Percentiles rank a stretch among this genome's conserved stretches.
phyloP scores from a whole-genome alignment of 2,888 invertebrate species.

The Hypomecis punctinalis region DNA sequence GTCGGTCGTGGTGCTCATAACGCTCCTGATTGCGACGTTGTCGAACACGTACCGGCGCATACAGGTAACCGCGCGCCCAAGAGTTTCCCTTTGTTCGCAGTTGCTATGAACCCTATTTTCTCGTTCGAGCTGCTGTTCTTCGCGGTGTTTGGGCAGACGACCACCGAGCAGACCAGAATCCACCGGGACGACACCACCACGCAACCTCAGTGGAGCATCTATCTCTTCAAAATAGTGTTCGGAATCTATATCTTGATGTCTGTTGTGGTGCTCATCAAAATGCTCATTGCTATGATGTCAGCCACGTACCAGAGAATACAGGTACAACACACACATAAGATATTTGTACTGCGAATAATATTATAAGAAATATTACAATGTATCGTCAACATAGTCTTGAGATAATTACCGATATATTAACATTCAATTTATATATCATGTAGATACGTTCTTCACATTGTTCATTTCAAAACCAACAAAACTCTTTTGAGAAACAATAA shows the following conservation, averaged over 20 bases:
- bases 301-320: constrained; percentile 99
- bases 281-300: constrained; percentile 99
- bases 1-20: constrained; percentile 98
- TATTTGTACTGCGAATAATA: background rate
- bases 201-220: constrained; percentile 93
- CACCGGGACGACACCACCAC: constrained; percentile 87
- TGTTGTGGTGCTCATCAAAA: constrained; percentile 99
- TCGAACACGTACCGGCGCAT: constrained; percentile 99
- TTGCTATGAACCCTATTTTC: constrained; percentile 95
- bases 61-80: constrained; percentile 90
- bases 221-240: constrained; percentile 94
- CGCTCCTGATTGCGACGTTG: constrained; percentile 99
- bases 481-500: no score
- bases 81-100: constrained; percentile 87
- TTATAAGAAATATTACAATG: no score
- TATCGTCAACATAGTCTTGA: no score
- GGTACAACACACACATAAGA: constrained; percentile 76
- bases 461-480: no score
- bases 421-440: no score
- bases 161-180: constrained; percentile 89
- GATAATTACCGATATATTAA: no score
- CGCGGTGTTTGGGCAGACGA: constrained; percentile 98
- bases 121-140: constrained; percentile 99
- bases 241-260: constrained; percentile 99
- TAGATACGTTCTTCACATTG: no score